These are phyloP conservation scores for Phalacrocorax aristotelis DNA, from an alignment of 2,113 vertebrate species.

Conservation along the genomic window DNA sequence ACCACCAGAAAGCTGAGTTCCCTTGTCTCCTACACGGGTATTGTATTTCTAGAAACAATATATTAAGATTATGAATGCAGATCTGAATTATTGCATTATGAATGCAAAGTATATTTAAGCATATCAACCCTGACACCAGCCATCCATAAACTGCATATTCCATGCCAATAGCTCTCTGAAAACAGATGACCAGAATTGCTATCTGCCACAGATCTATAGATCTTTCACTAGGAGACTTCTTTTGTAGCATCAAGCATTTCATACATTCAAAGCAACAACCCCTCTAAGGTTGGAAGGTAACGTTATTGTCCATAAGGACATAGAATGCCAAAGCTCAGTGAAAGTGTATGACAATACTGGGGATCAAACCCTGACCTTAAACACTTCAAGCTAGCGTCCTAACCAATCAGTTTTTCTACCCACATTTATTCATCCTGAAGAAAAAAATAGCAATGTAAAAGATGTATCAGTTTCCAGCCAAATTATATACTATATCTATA, in stretches of 20 bases:
- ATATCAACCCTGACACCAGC: not conserved
- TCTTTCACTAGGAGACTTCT: not conserved
- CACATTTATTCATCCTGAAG: not conserved
- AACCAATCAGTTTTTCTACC: not conserved
- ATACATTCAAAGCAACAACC: not conserved
- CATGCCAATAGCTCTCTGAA: not conserved
- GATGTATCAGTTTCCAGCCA: not conserved
- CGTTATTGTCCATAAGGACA: not conserved
- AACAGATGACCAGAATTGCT: not conserved
- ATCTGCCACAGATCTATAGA: not conserved
- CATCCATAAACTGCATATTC: not conserved
- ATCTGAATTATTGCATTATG: not conserved
- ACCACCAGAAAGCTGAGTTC: slow-evolving; percentile 92
- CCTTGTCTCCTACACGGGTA: slow-evolving; percentile 91
- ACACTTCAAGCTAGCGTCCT: not conserved
- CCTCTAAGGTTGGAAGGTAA: not conserved
- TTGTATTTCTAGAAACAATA: slow-evolving; percentile 82
- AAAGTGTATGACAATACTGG: not conserved
- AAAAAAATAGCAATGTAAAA: not conserved
- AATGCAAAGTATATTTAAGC: not conserved
- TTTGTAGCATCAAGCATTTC: not conserved
- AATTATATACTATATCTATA: not conserved
- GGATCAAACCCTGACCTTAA: not conserved
- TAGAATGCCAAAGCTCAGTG: not conserved
- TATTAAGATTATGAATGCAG: not conserved